Conservation (phyloP, 2,113 vertebrate species). For the Mus pahari region DNA sequence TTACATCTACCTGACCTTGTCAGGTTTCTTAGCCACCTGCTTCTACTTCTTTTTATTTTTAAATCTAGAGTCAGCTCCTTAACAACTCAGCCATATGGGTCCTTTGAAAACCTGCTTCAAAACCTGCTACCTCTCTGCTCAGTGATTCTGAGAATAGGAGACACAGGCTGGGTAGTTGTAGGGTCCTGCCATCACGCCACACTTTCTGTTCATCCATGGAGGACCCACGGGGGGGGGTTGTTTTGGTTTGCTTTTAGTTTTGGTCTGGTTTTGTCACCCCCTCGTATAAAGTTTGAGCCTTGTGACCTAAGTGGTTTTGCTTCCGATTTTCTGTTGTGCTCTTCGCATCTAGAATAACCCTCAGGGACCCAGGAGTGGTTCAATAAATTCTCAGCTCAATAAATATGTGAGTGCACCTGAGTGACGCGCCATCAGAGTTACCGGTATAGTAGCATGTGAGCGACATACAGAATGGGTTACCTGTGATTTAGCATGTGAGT, state of each 20-base stretch:
- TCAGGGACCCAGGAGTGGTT: background rate
- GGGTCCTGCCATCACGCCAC: background rate
- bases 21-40: background rate
- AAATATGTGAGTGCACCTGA: background rate
- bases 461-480: background rate
- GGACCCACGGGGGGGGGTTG: background rate
- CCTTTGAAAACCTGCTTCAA: background rate
- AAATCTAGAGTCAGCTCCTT: background rate
- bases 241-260: background rate
- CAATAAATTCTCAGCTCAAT: background rate
- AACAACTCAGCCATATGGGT: background rate
- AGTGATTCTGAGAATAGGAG: background rate
- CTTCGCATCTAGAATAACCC: conserved; percentile 1
- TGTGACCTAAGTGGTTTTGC: background rate
- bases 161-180: background rate
- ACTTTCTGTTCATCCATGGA: background rate
- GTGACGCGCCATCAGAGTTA: background rate
- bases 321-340: background rate
- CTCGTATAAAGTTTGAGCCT: background rate
- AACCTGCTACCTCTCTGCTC: background rate
- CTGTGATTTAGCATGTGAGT: too few species aligned
- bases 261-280: too few species aligned
- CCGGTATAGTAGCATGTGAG: too few species aligned
- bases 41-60: background rate
- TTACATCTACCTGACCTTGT: background rate